Evolutionary conservation across 2,113 vertebrate species (phyloP).

Genomic region (Pogona vitticeps): DNA sequence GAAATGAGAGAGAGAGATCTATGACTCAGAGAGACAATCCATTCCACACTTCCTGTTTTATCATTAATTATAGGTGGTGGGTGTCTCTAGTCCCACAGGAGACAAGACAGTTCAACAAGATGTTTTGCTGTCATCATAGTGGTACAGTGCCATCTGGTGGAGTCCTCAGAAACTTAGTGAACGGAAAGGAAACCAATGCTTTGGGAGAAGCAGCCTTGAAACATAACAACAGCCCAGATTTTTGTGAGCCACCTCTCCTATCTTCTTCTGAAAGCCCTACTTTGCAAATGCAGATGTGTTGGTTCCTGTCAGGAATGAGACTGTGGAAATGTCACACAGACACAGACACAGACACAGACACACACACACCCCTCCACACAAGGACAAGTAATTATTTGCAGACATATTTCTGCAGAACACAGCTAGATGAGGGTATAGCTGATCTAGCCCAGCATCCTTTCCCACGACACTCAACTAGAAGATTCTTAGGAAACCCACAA

Average conservation of each 20-base stretch:
- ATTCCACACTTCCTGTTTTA: fast-evolving
- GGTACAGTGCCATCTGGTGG: slow-evolving; percentile 66
- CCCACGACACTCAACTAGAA: neutral
- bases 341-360: neutral
- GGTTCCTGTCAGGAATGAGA: neutral
- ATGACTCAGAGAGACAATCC: slow-evolving; percentile 3
- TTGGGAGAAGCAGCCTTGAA: neutral
- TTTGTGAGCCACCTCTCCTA: neutral
- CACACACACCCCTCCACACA: no score
- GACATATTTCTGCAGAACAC: neutral
- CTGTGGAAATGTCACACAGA: neutral
- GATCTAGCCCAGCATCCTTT: neutral
- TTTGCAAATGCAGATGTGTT: neutral
- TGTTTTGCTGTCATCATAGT: neutral
- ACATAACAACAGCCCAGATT: neutral
- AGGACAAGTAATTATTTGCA: neutral
- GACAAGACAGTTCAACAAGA: neutral
- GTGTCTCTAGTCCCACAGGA: neutral
- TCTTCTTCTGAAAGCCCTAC: neutral
- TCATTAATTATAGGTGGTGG: neutral
- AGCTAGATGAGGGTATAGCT: neutral
- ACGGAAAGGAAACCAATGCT: fast-evolving
- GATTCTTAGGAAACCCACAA: neutral
- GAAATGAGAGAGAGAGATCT: fast-evolving
- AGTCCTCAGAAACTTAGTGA: neutral